Base-by-base conservation (phyloP, 2,888 invertebrate genomes). In the Epistrophe grossulariae region DNA sequence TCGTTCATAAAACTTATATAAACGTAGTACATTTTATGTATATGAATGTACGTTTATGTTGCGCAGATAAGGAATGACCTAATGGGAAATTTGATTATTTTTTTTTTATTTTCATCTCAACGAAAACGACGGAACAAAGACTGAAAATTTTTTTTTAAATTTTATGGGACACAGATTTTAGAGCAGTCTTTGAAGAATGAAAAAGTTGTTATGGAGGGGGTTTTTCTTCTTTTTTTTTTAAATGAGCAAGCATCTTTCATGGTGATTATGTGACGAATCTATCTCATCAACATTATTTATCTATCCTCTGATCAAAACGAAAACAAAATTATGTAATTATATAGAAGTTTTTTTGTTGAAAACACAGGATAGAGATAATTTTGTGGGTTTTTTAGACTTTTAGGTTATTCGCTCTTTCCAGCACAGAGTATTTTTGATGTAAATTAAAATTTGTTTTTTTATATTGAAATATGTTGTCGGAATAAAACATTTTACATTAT, bases 31-130 rank as follows among this genome's bases (percentile, higher is more conserved):
- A 31, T 59, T 40, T 50, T 70, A 24, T 35, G 57, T 38, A 17
- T 2, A 24, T 24, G 24, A 2, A 24, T 24, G 62, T 50, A 24
- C 35, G 11, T 68, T 19, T 50, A 19, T 55, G 40, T 28, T 55
- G 52, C 17, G 45, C 38, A 60, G 84, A 81, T 81, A 85, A 78
- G 77, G 48, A 72, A 60, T 85, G 84, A 85, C 77, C 84, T 85
- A 85, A 81, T 81, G 81, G 31, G 40, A 55, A 55, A 35, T 35
- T 7, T 35, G 24, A 10, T 55, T 71, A 64, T 78, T 52, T 73
- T 52, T 68, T 7, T 5, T 59, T 35, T 79, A 74, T 78, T 50
- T 71, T 43, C 57, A 74, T 79, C 79, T 70, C 70, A 70, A 62
- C 24, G 24, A 24, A 24, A 24, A 24, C 24, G 24, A 24, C 24